Evolutionary conservation across 2,888 invertebrate genomes (phyloP).

Genomic region (Gastrophysa polygoni): DNA sequence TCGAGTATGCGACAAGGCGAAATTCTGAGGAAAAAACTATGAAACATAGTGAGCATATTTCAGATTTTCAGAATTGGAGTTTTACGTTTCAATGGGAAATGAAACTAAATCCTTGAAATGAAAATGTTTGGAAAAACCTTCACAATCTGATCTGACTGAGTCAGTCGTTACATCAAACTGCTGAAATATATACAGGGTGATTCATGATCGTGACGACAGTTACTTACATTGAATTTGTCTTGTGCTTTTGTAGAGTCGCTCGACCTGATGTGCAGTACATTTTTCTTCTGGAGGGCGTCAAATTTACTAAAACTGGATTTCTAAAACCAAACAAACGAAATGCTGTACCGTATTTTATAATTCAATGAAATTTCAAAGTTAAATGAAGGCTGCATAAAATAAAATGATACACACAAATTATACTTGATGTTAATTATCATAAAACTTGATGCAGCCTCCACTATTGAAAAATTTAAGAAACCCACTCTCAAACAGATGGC

Average conservation of each 20-base stretch:
- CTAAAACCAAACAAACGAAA: slow-evolving; percentile 58
- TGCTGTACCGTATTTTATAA: not conserved
- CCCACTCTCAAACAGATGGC: not conserved
- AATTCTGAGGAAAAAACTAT: too few species aligned
- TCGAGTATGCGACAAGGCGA: too few species aligned
- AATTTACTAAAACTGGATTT: slow-evolving; percentile 80
- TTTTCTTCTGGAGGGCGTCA: slow-evolving; percentile 73
- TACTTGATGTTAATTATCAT: not conserved
- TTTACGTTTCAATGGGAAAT: too few species aligned
- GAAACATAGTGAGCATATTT: too few species aligned
- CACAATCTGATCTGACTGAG: too few species aligned
- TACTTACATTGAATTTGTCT: slow-evolving; percentile 71
- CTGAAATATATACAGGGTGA: too few species aligned
- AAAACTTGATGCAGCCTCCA: not conserved
- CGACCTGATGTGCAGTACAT: slow-evolving; percentile 69
- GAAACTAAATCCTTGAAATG: too few species aligned
- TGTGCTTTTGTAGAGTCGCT: slow-evolving; percentile 71
- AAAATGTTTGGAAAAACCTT: too few species aligned
- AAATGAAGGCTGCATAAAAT: not conserved
- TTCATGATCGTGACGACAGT: too few species aligned
- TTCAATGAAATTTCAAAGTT: not conserved
- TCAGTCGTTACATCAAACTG: too few species aligned
- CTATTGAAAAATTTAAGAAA: not conserved
- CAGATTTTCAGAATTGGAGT: too few species aligned
- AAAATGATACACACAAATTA: not conserved